Evolutionary conservation across 2,113 vertebrate genomes (phyloP).

Genomic region (Misgurnus anguillicaudatus): DNA sequence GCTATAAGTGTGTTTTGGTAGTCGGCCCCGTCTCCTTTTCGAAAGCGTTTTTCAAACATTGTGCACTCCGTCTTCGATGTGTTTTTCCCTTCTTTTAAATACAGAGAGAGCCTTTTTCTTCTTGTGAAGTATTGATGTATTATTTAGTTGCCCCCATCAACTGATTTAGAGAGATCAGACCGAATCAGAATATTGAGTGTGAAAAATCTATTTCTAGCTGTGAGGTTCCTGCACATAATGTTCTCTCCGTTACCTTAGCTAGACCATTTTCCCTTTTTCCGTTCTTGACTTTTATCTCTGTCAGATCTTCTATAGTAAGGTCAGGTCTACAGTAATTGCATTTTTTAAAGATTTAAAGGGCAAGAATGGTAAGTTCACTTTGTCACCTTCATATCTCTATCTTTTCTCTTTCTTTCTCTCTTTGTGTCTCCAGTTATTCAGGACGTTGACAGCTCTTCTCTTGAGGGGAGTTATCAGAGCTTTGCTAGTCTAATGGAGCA

Average conservation of each 20-base stretch:
- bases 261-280: not conserved
- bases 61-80: no score
- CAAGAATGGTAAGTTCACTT: slow-evolving; percentile 28
- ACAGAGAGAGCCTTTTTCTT: not conserved
- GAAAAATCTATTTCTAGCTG: slow-evolving; percentile 32
- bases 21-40: no score
- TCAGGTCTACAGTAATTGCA: slow-evolving; percentile 37
- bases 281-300: slow-evolving; percentile 25
- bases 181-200: slow-evolving; percentile 7
- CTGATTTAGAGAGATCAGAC: slow-evolving; percentile 42
- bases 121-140: slow-evolving; percentile 30
- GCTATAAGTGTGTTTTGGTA: no score
- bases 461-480: slow-evolving; percentile 94
- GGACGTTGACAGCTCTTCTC: slow-evolving; percentile 87
- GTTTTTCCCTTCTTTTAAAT: not conserved
- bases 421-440: slow-evolving; percentile 89
- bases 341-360: slow-evolving; percentile 11
- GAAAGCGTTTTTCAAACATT: no score
- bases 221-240: slow-evolving; percentile 14
- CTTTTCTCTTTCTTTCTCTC: not conserved
- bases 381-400: slow-evolving; percentile 18
- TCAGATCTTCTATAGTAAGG: slow-evolving; percentile 27
- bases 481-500: slow-evolving; percentile 96
- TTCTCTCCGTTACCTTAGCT: slow-evolving; percentile 16
- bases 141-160: slow-evolving; percentile 42